phyloP scores from a whole-genome alignment of 30 jellyfish, hydroid and myxozoan species.

The Phacellophora camtschatica region DNA sequence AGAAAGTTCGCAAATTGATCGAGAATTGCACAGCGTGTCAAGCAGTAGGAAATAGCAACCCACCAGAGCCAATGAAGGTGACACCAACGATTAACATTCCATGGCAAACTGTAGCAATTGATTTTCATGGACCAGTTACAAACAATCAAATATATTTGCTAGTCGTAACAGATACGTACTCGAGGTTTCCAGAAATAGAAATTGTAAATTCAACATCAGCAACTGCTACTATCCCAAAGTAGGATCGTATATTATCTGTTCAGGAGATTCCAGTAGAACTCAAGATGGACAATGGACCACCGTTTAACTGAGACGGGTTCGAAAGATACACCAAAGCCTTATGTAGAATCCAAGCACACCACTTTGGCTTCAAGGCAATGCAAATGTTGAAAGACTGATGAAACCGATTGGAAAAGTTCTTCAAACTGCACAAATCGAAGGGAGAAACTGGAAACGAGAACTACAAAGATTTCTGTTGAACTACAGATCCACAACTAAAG shows the following conservation, averaged over 20 bases:
- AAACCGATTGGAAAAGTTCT: neutral
- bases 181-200: slow-evolving; percentile 56
- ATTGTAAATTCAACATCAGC: slow-evolving; percentile 59
- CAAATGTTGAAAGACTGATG: neutral
- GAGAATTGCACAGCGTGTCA: slow-evolving; percentile 58
- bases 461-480: slow-evolving; percentile 1
- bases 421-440: slow-evolving; percentile 13
- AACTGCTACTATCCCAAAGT: slow-evolving; percentile 27
- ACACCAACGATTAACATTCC: slow-evolving; percentile 25
- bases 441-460: slow-evolving; percentile 4
- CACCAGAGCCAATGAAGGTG: slow-evolving; percentile 33
- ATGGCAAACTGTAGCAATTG: slow-evolving; percentile 61
- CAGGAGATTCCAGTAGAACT: neutral
- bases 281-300: neutral
- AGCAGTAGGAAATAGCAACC: slow-evolving; percentile 23
- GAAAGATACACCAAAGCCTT: neutral
- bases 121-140: slow-evolving; percentile 64
- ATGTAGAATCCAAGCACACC: slow-evolving; percentile 6
- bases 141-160: slow-evolving; percentile 31
- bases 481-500: slow-evolving; percentile 6
- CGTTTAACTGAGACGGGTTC: neutral
- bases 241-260: neutral
- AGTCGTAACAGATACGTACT: slow-evolving; percentile 36
- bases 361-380: slow-evolving; percentile 14
- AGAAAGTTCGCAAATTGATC: neutral